Percentiles rank a stretch among this genome's conserved stretches.
These are phyloP conservation scores for Acipenser transmontanus DNA, from an alignment of 2,797 vertebrate genomes.

Conservation along the genomic window DNA sequence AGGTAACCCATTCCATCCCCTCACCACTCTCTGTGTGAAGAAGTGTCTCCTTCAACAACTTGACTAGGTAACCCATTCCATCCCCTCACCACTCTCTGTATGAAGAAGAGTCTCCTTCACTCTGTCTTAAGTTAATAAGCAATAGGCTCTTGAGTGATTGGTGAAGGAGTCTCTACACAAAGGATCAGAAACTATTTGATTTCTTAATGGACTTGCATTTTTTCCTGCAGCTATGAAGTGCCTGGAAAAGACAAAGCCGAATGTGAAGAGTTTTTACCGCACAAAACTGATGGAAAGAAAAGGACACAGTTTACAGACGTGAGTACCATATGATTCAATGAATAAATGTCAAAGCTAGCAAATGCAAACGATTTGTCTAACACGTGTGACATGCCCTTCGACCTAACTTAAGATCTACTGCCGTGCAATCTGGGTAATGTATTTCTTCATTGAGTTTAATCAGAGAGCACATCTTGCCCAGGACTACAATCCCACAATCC, in stretches of 20 bases:
- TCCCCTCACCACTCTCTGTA: not conserved
- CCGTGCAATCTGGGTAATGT: no score
- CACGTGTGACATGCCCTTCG: not conserved
- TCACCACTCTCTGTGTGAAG: no score
- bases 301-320: slow-evolving; percentile 62
- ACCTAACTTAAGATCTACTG: no score
- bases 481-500: no score
- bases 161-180: not conserved
- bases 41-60: not conserved
- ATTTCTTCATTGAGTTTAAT: no score
- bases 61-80: not conserved
- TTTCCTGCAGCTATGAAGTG: slow-evolving; percentile 47
- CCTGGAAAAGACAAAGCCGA: slow-evolving; percentile 44
- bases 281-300: slow-evolving; percentile 41
- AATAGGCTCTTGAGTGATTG: no score
- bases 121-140: not conserved
- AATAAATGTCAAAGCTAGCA: not conserved
- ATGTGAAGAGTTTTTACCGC: slow-evolving; percentile 52
- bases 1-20: no score
- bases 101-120: not conserved
- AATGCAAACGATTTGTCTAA: not conserved
- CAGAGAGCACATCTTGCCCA: no score
- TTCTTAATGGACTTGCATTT: not conserved
- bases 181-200: not conserved
- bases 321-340: slow-evolving; percentile 26